Conservation (phyloP, 2,113 vertebrate genomes). For the Ammodramus savannarum region DNA sequence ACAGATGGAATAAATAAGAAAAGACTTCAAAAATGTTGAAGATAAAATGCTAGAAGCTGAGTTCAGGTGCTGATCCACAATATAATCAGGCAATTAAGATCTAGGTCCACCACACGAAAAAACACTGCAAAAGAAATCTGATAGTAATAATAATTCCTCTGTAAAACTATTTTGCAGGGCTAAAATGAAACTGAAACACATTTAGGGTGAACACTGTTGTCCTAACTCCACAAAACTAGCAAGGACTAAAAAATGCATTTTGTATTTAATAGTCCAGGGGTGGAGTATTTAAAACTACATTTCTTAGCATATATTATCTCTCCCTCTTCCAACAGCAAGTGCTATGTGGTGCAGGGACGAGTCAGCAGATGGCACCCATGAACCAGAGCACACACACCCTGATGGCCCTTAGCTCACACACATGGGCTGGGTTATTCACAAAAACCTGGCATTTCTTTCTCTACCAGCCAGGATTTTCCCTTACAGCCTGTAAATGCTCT, state of each 20-base stretch:
- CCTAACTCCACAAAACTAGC: not conserved
- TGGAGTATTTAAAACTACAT: not conserved
- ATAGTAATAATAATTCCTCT: not conserved
- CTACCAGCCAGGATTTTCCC: not conserved
- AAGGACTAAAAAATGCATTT: not conserved
- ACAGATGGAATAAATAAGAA: not conserved
- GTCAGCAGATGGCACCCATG: conserved; percentile 56
- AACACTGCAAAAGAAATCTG: not conserved
- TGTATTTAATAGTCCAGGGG: not conserved
- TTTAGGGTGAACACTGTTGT: not conserved
- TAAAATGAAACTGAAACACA: not conserved
- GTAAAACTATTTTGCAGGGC: not conserved
- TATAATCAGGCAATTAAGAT: not conserved
- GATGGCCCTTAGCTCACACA: not conserved
- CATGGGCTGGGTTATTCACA: not conserved
- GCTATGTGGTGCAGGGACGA: not conserved
- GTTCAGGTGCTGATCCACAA: not conserved
- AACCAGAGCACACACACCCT: not conserved
- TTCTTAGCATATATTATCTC: not conserved
- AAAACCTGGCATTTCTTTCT: not conserved
- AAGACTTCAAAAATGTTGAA: not conserved
- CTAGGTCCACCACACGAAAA: not conserved
- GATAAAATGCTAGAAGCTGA: not conserved
- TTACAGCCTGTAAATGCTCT: not conserved
- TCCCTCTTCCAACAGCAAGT: not conserved